These are phyloP conservation scores for Cardiocondyla obscurior DNA, from an alignment of 1,140 invertebrate genomes.

Conservation along the genomic window DNA sequence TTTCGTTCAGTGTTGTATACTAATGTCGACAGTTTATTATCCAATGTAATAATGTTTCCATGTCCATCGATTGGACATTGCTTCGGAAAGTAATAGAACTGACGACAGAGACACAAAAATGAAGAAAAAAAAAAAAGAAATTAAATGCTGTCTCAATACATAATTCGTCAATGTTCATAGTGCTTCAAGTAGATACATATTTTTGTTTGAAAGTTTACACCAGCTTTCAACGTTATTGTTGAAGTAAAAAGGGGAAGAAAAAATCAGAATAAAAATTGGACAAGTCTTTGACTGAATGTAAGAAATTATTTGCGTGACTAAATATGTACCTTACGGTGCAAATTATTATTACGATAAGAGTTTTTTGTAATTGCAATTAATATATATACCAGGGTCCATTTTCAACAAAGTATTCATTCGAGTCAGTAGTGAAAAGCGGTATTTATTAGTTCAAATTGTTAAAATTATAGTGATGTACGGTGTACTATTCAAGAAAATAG, in stretches of 20 bases:
- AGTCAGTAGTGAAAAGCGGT: background rate
- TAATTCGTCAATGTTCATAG: constrained; percentile 49
- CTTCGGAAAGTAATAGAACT: constrained; percentile 55
- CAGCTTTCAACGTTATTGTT: constrained; percentile 62
- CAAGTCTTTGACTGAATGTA: constrained; percentile 61
- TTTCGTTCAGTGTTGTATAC: constrained; percentile 75
- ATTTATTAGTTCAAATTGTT: background rate
- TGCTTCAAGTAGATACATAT: constrained; percentile 60
- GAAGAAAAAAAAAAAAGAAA: constrained; percentile 7
- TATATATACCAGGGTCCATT: constrained; percentile 64
- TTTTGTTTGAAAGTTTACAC: constrained; percentile 53
- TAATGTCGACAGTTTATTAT: constrained; percentile 65
- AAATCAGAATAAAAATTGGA: constrained; percentile 56
- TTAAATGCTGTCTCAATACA: constrained; percentile 43
- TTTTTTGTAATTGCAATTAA: constrained; percentile 62
- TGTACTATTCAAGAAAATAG: background rate
- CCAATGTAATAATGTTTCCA: constrained; percentile 63
- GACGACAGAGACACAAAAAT: constrained; percentile 16
- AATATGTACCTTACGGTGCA: constrained; percentile 48
- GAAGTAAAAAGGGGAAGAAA: constrained; percentile 36
- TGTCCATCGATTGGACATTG: constrained; percentile 41
- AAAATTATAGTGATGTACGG: background rate
- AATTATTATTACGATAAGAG: constrained; percentile 62
- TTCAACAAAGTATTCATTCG: constrained; percentile 35
- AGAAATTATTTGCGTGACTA: constrained; percentile 59